Base-by-base conservation (phyloP, 2,797 vertebrate genomes). In the Mastacembelus armatus region DNA sequence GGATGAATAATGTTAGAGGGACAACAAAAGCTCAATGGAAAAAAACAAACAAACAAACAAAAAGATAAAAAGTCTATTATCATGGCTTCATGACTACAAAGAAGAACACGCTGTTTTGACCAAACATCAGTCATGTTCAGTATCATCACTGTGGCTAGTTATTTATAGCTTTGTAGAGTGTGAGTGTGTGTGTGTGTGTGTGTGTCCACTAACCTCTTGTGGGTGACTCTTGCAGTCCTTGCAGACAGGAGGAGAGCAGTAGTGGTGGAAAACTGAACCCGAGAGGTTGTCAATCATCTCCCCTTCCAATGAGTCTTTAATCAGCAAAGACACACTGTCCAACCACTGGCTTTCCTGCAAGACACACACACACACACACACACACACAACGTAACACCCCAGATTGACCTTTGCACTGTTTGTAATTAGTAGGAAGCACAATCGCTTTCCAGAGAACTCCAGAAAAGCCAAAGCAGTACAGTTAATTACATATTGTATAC, bases 251-350 rank as follows among this genome's bases (percentile, higher is more conserved):
- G 94, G 94, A 35, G 96, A 96, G 83, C 95, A 93, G 89, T 98
- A 98, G 90, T 98, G 96, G 85, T 98, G 96, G 89, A 97, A 99
- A 86, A 99, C 94, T 11, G 97, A 99, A 62, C 96, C 97, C 0
- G 97, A 98, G 67, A 99, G 96, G 92, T 98, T 98, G 94, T 99
- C 97, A 64, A 99, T 98, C 94, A 98, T 93, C 90, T 99, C 97
- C 26, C 96, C 96, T 85, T 99, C 97, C 89, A 96, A 88, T 3
- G 97, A 98, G 92, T 98, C 97, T 88, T 97, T 98, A 91, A 99
- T 99, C 87, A 98, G 95, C 92, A 99, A 94, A 88, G 97, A 99
- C 78, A 99, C 96, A 77, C 97, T 99, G 95, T 99, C 97, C 95
- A 99, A 92, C 97, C 97, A 99, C 94, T 96, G 95, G 91, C 93